Evolutionary conservation across 2,797 vertebrate genomes (phyloP).

Genomic region (Zalophus californianus): DNA sequence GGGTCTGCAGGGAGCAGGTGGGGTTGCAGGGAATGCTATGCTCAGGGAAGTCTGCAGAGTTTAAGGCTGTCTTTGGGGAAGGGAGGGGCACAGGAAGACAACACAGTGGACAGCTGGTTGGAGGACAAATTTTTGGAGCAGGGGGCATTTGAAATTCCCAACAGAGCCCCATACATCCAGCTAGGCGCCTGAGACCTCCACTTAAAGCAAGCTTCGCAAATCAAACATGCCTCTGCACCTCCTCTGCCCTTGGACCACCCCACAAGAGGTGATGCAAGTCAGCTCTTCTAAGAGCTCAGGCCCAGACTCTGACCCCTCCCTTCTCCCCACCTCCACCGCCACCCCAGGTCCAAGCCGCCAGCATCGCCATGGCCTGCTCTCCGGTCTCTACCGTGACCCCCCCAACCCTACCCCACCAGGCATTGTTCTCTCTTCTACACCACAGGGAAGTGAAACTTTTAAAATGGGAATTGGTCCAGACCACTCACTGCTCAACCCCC

Average conservation of each 20-base stretch:
- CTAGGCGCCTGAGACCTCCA: neutral
- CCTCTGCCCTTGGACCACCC: neutral
- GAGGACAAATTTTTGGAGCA: neutral
- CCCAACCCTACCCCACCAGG: neutral
- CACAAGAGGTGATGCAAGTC: neutral
- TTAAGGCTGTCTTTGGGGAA: neutral
- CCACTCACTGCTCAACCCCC: neutral
- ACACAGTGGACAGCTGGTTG: fast-evolving
- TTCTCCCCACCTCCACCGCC: too few relatives aligned
- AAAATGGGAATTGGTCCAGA: neutral
- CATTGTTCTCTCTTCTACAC: neutral
- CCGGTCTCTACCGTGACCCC: neutral
- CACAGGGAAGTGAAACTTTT: neutral
- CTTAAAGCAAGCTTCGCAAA: neutral
- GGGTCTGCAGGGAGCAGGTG: neutral
- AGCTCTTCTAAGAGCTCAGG: neutral
- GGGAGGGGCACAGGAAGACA: too few relatives aligned
- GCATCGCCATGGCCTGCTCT: neutral
- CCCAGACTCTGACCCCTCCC: neutral
- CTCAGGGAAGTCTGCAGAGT: neutral
- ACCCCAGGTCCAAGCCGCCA: neutral
- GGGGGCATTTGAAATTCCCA: neutral
- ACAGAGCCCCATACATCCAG: neutral
- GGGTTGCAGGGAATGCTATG: fast-evolving
- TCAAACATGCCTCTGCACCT: fast-evolving